Percentiles rank a stretch among this genome's conserved stretches.
Conservation (phyloP, 2,113 vertebrate species). For the Taurulus bubalis region DNA sequence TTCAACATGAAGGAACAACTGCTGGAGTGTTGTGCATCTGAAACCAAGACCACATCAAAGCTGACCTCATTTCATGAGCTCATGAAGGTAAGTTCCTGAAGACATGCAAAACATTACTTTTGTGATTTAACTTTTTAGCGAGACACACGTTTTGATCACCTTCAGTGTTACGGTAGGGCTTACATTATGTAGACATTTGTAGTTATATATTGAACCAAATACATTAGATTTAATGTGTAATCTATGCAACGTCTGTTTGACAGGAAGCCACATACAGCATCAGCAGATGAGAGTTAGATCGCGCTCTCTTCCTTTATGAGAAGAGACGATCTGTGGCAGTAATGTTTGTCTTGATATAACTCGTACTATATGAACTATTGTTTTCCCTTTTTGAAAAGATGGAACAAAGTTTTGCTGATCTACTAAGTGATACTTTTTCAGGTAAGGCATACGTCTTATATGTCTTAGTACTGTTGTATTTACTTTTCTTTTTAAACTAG, state of each 20-base stretch:
- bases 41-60: constrained; percentile 75
- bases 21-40: constrained; percentile 35
- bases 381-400: constrained; percentile 62
- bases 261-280: constrained; percentile 71
- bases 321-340: constrained; percentile 16
- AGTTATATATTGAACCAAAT: neutral
- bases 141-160: neutral
- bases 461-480: neutral
- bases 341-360: constrained; percentile 20
- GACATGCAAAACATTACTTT: constrained; percentile 40
- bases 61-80: constrained; percentile 55
- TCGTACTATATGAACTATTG: neutral
- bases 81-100: constrained; percentile 44
- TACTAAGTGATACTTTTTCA: constrained; percentile 73
- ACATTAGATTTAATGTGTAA: neutral
- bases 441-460: constrained; percentile 66
- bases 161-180: constrained; percentile 10
- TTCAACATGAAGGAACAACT: constrained; percentile 46
- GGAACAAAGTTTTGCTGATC: constrained; percentile 74
- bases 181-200: neutral
- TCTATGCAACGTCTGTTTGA: constrained; percentile 42
- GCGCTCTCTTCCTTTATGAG: constrained; percentile 54
- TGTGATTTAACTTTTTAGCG: constrained; percentile 2
- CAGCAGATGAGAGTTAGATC: constrained; percentile 53
- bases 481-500: neutral